Evolutionary conservation across 2,888 invertebrate genomes (phyloP), one percentile per base, ranked within the genome.

Genomic region (Dysmachus trigonus): DNA sequence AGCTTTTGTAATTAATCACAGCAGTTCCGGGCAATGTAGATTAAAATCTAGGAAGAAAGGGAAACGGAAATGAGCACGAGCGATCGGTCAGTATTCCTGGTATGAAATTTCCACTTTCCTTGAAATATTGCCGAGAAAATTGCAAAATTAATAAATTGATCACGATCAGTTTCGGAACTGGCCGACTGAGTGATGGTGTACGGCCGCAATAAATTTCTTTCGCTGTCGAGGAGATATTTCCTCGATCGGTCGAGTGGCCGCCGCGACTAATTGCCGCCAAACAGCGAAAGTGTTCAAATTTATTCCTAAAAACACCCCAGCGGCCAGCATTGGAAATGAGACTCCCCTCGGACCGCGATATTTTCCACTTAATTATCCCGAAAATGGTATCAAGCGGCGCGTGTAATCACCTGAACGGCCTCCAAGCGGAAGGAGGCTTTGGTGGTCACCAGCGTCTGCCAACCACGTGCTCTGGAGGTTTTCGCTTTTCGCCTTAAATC

Each of bases 331-430:
- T 62, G 62, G 22, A 62, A 62, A 62, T 62, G 18, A 6, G 62
- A 22, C 62, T 62, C 62, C 62, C 62, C 22, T 18, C 22, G 62
- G 62, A 7, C 18, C 22, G n/a, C 10, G 62, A 62, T 62, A 33
- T 82, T 82, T 53, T 35, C 33, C 31, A 62, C 8, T 82, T 82
- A 62, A 82, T 62, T 53, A 82, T 82, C 81, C 81, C 62, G 6
- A 62, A 82, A 82, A 82, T 62, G 81, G 62, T 62, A 82, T 82
- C 81, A 82, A 82, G 81, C 81, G 27, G 81, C 41, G 81, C 81
- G 22, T 62, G 62, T 35, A 82, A 62, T 62, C 8, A 33, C 22
- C 62, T 82, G 53, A 62, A 22, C 18, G 51, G 33, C 62, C 62
- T 62, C 62, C 62, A 22, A 8, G 22, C 22, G 62, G 27, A 62